Base-by-base conservation (phyloP, 1,140 invertebrate genomes). In the Archegozetes longisetosus region DNA sequence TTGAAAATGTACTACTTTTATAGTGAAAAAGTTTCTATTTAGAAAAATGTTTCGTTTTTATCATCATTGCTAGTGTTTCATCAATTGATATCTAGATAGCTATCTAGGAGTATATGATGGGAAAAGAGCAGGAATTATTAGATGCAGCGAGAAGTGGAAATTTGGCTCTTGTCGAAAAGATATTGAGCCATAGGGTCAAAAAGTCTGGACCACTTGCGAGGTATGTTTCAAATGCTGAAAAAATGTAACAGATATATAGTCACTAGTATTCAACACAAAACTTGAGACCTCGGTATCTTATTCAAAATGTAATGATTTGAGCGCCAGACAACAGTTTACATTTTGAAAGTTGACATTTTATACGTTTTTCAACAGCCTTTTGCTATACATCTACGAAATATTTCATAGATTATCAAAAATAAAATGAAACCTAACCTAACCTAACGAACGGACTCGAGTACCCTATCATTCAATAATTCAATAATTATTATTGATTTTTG, bases 71-170 rank as follows among this genome's bases (percentile, higher is more conserved):
- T n/a, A n/a, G n/a, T n/a, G n/a, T n/a, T n/a, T n/a, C n/a, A n/a
- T n/a, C n/a, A n/a, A n/a, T n/a, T n/a, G n/a, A n/a, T n/a, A n/a
- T n/a, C n/a, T n/a, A n/a, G n/a, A n/a, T n/a, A n/a, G n/a, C n/a
- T n/a, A n/a, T n/a, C n/a, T n/a, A n/a, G n/a, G n/a, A n/a, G n/a
- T n/a, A n/a, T n/a, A 59, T 9, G 20, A 75, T 96, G 88, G 90
- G 89, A 70, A 92, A 91, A 77, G 90, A 94, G 74, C 86, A 92
- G 74, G 90, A 95, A 76, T 80, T 96, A 74, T 79, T 96, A 72
- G 89, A 95, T 71, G 92, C 89, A 67, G 88, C 89, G 64, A 81
- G 90, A 68, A 88, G 83, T 75, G 92, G 90, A 70, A 89, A 93
- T 75, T 79, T 84, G 66, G 76, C 79, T 61, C 80, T 84, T 65